A percentile compares a stretch with the other conserved stretches of the same genome.
Evolutionary conservation across 2,888 invertebrate species (phyloP).

Genomic region (Parnassius mnemosyne): DNA sequence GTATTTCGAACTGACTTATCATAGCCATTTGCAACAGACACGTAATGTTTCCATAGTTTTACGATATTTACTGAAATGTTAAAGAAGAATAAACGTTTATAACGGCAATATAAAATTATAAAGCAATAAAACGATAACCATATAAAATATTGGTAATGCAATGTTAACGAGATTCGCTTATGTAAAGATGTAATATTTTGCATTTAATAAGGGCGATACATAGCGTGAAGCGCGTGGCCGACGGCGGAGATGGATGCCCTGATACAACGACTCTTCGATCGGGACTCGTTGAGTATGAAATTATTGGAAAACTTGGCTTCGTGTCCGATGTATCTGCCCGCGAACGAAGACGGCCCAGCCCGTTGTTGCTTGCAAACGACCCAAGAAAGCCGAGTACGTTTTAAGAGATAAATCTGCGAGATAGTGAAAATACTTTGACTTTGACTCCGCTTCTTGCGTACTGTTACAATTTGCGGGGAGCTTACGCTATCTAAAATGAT

Average conservation of each 20-base stretch:
- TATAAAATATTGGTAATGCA: constrained; percentile 68
- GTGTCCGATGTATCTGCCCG: constrained; percentile 72
- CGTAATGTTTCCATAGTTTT: too few relatives aligned
- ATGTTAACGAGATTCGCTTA: constrained; percentile 71
- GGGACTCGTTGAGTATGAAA: constrained; percentile 67
- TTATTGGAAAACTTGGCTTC: constrained; percentile 75
- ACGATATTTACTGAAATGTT: too few relatives aligned
- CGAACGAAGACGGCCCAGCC: constrained; percentile 37
- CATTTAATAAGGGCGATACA: constrained; percentile 73
- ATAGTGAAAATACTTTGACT: constrained; percentile 49
- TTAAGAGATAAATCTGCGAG: constrained; percentile 67
- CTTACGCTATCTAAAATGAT: constrained; percentile 15
- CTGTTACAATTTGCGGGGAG: constrained; percentile 41
- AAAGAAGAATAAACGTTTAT: too few relatives aligned
- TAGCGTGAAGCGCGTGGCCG: constrained; percentile 59
- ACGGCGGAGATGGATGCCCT: constrained; percentile 63
- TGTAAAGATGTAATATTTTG: constrained; percentile 73
- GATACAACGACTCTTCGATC: constrained; percentile 63
- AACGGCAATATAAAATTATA: constrained; percentile 34
- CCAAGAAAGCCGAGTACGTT: constrained; percentile 62
- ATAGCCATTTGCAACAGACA: too few relatives aligned
- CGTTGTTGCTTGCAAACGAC: constrained; percentile 65
- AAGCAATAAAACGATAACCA: constrained; percentile 44
- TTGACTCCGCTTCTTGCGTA: constrained; percentile 49
- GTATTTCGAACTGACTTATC: too few relatives aligned